Base-by-base conservation (phyloP, 2,113 vertebrate species). In the Tychaedon coryphoeus region DNA sequence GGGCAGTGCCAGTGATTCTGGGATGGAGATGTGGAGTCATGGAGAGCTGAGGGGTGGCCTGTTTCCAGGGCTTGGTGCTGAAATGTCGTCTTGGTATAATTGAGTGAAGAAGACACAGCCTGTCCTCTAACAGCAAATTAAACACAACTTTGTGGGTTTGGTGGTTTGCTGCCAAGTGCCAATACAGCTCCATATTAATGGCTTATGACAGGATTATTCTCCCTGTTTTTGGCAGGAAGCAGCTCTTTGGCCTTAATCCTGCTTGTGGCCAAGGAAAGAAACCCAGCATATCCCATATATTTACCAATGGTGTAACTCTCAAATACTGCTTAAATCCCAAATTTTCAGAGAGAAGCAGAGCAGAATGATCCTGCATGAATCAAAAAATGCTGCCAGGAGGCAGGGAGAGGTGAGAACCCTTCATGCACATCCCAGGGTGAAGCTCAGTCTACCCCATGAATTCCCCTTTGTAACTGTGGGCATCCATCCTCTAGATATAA, bases 151-250 rank as follows among this genome's bases (percentile, higher is more conserved):
- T 95, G 96, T 96, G 96, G 97, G 57, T 80, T 97, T 91, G 66
- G 97, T 97, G 91, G 96, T 97, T 95, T 88, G 96, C 96, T 97
- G 97, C 97, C 97, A 97, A 96, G 48, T 56, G 80, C 89, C 96
- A 96, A 77, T 86, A 85, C 88, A 91, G 96, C 92, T 97, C 95
- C 72, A 79, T 91, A 95, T 97, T 97, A 97, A 98, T 96, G 96
- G 97, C 75, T 97, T 84, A 54, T 97, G 98, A 98, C 96, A 97
- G 94, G 95, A 96, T 96, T 94, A 97, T 94, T 97, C 93, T 50
- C 50, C 95, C 82, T 92, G 88, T 26, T 95, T 97, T 97, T 98
- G 97, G 97, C 97, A 98, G 92, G 92, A 96, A 81, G 78, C 66
- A 86, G 51, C 31, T 54, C 90, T 97, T 86, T 87, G 96, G 83